A percentile compares a stretch with the other conserved stretches of the same genome.
Evolutionary conservation across 2,888 invertebrate genomes (phyloP).

Genomic region (Odontomyia ornata): DNA sequence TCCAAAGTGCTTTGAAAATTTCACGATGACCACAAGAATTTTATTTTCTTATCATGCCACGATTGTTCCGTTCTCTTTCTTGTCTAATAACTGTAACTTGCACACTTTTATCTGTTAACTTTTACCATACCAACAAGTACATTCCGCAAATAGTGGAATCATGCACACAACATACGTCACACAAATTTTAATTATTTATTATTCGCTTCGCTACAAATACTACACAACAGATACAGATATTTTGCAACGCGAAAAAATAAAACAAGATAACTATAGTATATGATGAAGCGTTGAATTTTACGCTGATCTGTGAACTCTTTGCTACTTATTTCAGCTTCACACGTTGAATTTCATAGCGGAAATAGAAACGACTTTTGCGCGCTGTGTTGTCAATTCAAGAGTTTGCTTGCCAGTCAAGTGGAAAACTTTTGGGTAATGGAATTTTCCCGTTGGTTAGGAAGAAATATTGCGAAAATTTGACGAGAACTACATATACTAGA

Average conservation of each 20-base stretch:
- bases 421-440: background rate
- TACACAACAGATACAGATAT: background rate
- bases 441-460: background rate
- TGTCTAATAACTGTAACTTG: too few relatives aligned
- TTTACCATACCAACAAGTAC: too few relatives aligned
- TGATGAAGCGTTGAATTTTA: background rate
- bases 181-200: conserved; percentile 5
- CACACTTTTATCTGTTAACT: too few relatives aligned
- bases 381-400: conserved; percentile 9
- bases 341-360: background rate
- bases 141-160: too few relatives aligned
- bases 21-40: too few relatives aligned
- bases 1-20: too few relatives aligned
- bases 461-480: background rate
- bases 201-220: background rate
- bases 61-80: too few relatives aligned
- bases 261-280: too few relatives aligned
- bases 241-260: background rate
- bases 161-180: conserved; percentile 8
- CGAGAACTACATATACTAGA: too few relatives aligned
- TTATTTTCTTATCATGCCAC: too few relatives aligned
- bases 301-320: background rate
- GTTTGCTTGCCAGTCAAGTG: background rate
- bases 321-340: background rate
- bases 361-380: background rate